These are phyloP conservation scores for Malurus alboscapulatus DNA, from an alignment of 2,113 vertebrate genomes.

Conservation along the genomic window DNA sequence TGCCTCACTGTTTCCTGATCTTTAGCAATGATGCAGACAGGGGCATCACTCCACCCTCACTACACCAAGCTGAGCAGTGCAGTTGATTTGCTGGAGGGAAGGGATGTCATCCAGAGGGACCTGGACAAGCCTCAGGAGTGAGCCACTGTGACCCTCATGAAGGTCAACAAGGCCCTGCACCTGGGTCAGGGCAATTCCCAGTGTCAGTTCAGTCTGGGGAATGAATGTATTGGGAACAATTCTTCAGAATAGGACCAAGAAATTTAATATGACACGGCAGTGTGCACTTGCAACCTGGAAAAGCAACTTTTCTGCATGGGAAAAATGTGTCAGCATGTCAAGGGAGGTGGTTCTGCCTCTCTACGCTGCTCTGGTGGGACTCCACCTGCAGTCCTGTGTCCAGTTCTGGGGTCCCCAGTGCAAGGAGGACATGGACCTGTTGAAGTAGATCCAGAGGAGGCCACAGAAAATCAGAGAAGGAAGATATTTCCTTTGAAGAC, in stretches of 20 bases:
- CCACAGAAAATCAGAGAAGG: background rate
- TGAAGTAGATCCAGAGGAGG: background rate
- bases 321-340: background rate
- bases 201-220: background rate
- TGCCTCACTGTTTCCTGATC: constrained; percentile 36
- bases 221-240: background rate
- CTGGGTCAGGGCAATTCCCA: background rate
- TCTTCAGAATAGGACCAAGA: background rate
- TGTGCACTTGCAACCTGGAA: background rate
- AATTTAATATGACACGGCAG: background rate
- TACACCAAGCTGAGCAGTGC: background rate
- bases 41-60: background rate
- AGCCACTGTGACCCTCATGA: background rate
- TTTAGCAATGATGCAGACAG: background rate
- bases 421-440: rapidly evolving
- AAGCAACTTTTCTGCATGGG: background rate
- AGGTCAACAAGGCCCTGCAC: background rate
- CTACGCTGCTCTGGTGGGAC: background rate
- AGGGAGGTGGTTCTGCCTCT: background rate
- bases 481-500: background rate
- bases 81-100: background rate
- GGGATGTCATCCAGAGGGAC: background rate
- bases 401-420: background rate
- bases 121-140: background rate
- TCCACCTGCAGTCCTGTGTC: background rate